Evolutionary conservation across 2,888 invertebrate genomes (phyloP).

Genomic region (Thysanoteuthis rhombus): DNA sequence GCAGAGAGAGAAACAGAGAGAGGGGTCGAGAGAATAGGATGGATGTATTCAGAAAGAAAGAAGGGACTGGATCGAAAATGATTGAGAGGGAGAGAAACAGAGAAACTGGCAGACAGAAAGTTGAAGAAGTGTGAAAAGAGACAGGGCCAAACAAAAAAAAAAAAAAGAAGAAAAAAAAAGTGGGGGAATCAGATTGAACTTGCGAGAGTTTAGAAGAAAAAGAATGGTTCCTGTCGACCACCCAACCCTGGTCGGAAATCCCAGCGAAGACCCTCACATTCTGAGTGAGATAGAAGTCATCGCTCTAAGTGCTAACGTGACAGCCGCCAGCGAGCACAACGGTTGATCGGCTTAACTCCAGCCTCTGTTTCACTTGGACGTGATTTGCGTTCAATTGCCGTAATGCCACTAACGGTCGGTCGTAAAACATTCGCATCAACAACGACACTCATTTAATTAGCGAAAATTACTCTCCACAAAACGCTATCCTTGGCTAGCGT

Average conservation of each 20-base stretch:
- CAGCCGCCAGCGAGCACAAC: background rate
- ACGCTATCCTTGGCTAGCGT: background rate
- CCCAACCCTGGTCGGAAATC: background rate
- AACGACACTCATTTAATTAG: background rate
- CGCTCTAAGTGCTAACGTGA: background rate
- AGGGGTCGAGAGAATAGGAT: background rate
- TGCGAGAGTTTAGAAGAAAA: too few relatives aligned
- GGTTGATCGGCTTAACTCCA: background rate
- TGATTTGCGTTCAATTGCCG: background rate
- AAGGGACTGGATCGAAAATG: background rate
- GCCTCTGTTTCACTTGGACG: background rate
- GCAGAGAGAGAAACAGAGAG: background rate
- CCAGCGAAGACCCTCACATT: background rate
- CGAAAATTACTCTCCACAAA: background rate
- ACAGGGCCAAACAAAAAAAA: background rate
- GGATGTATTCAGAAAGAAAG: background rate
- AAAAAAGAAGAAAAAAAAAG: background rate
- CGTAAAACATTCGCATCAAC: constrained; percentile 12
- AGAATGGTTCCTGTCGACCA: background rate
- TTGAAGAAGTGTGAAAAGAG: background rate
- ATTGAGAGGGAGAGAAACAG: background rate
- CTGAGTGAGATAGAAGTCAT: background rate
- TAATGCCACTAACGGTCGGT: background rate
- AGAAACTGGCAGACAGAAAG: background rate
- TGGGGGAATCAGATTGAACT: too few relatives aligned